phyloP scores from a whole-genome alignment of 2,113 vertebrate genomes.

The Dolichotis patagonum region DNA sequence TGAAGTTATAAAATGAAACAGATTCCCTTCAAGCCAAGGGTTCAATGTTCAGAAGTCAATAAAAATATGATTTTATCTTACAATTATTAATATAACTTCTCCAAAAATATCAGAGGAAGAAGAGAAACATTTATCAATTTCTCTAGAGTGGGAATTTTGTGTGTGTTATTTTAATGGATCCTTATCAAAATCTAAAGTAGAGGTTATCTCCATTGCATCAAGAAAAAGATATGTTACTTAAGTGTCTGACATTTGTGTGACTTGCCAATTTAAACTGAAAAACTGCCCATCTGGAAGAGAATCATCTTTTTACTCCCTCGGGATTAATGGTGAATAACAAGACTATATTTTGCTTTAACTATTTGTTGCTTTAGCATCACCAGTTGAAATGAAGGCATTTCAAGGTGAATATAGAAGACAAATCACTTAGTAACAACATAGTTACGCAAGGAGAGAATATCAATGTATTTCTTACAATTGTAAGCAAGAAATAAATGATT shows the following conservation, averaged over 20 bases:
- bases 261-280: background rate
- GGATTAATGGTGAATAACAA: background rate
- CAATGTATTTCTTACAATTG: background rate
- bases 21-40: background rate
- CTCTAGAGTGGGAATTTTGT: background rate
- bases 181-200: background rate
- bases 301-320: background rate
- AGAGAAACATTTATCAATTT: background rate
- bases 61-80: background rate
- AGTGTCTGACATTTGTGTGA: background rate
- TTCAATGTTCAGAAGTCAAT: background rate
- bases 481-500: background rate
- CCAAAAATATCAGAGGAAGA: background rate
- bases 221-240: background rate
- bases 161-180: background rate
- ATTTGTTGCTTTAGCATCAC: background rate
- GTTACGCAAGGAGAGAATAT: background rate
- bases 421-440: background rate
- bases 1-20: constrained; percentile 22
- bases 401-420: background rate
- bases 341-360: background rate
- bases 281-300: background rate
- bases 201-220: background rate
- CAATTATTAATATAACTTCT: background rate
- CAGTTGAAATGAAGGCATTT: background rate